Evolutionary conservation across 2,888 invertebrate species (phyloP), one percentile per base, ranked within the genome.

Genomic region (Chouioia cunea): DNA sequence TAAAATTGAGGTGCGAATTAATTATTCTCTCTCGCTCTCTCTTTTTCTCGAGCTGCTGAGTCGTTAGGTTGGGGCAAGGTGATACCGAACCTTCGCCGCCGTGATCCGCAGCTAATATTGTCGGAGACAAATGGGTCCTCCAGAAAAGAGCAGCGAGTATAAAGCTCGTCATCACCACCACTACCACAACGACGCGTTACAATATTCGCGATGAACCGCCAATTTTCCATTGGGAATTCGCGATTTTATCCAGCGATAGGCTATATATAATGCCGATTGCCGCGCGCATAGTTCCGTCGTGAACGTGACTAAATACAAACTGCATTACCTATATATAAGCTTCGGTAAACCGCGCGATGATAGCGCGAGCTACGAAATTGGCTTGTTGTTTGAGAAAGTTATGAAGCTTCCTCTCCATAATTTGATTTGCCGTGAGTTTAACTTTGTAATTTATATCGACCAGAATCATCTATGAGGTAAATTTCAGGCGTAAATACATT

Each of bases 51-150:
- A 44, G 73, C 73, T 71, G 69, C 75, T 77, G 56, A 22, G 66
- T 6, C 36, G 6, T 1, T 36, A 10, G 36, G 36, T 36, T 36
- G 36, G 12, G 70, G 71, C 73, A 76, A 77, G 74, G 75, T 74
- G 73, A 76, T 75, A 73, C 68, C 46, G 44, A 57, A 36, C 36
- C 36, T 27, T 57, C 47, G 53, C 57, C 62, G 53, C 70, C 78
- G 77, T 77, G 78, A 71, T 48, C 63, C 63, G 78, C 76, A 77
- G 78, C 69, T 70, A 65, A 72, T 76, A 78, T 47, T 36, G 44
- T 27, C 43, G 14, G 43, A 48, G n/a, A n/a, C n/a, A n/a, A 8
- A 18, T 4, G 44, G 48, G 59, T 44, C 59, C 18, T 14, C 6
- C 48, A 46, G 23, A 59, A 63, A 56, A 54, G 60, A 65, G 73